Conservation (phyloP, 2,113 vertebrate species). For the Poeciliopsis occidentalis region DNA sequence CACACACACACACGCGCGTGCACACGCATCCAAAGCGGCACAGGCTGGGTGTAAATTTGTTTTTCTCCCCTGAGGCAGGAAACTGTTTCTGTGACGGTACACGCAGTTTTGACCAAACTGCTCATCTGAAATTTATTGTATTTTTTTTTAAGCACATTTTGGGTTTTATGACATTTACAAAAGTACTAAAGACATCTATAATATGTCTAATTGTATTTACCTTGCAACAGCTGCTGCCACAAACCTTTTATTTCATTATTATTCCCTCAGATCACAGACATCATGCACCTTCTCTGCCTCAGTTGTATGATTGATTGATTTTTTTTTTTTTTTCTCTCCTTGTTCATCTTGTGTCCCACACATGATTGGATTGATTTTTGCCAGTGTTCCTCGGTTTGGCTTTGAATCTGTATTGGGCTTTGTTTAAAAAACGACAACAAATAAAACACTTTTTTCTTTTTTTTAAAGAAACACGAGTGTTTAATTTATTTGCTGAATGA, state of each 20-base stretch:
- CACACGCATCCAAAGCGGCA: too few species aligned
- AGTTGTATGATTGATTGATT: slow-evolving; percentile 34
- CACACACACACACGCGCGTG: too few species aligned
- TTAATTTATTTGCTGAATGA: not conserved
- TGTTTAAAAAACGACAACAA: slow-evolving; percentile 62
- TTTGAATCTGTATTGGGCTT: slow-evolving; percentile 78
- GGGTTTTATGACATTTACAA: slow-evolving; percentile 4
- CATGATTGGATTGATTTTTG: slow-evolving; percentile 68
- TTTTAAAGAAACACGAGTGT: slow-evolving; percentile 38
- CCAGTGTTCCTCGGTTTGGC: slow-evolving; percentile 74
- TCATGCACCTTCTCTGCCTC: slow-evolving; percentile 33
- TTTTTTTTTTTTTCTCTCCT: not conserved
- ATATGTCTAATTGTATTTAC: slow-evolving; percentile 29
- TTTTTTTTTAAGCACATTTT: not conserved
- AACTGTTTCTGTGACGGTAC: slow-evolving; percentile 9
- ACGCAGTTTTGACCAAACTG: slow-evolving; percentile 19
- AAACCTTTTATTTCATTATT: slow-evolving; percentile 20
- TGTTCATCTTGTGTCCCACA: slow-evolving; percentile 59
- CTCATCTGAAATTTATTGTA: not conserved
- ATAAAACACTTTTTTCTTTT: slow-evolving; percentile 72
- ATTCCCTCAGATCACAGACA: slow-evolving; percentile 25
- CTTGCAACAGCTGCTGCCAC: slow-evolving; percentile 50
- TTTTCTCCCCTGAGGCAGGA: not conserved
- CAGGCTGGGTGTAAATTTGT: too few species aligned
- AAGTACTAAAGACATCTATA: slow-evolving; percentile 3